Percentiles rank a stretch among this genome's conserved stretches.
Evolutionary conservation across 2,888 invertebrate species (phyloP).

Genomic region (Cantharis nigra): DNA sequence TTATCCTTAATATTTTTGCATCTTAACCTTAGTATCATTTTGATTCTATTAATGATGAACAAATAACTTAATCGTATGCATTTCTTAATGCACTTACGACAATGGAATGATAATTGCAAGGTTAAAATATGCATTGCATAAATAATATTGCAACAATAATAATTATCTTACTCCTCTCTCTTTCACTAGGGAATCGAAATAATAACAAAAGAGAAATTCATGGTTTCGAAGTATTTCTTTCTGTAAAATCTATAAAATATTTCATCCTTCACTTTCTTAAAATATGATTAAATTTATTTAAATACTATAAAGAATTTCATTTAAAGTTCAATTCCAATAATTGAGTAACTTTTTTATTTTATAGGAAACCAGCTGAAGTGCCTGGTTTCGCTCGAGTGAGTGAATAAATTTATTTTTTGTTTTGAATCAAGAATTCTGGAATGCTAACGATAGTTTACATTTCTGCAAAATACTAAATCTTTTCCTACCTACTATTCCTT

Average conservation of each 20-base stretch:
- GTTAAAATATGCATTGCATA: not conserved
- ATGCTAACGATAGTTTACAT: no score
- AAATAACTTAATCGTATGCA: not conserved
- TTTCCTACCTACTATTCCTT: no score
- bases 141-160: not conserved
- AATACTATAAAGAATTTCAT: not conserved
- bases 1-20: no score
- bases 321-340: not conserved
- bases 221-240: not conserved
- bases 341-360: no score
- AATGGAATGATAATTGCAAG: not conserved
- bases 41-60: not conserved
- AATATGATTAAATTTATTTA: not conserved
- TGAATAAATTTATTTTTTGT: no score
- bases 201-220: not conserved
- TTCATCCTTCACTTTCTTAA: not conserved
- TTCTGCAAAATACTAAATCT: no score
- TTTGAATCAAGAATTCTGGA: no score
- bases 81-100: not conserved
- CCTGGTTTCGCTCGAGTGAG: no score
- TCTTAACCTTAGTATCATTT: not conserved
- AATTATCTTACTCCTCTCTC: not conserved
- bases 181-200: not conserved
- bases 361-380: no score
- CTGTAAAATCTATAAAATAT: not conserved